Conservation (phyloP, 2,888 invertebrate species). For the Glaucopsyche alexis region DNA sequence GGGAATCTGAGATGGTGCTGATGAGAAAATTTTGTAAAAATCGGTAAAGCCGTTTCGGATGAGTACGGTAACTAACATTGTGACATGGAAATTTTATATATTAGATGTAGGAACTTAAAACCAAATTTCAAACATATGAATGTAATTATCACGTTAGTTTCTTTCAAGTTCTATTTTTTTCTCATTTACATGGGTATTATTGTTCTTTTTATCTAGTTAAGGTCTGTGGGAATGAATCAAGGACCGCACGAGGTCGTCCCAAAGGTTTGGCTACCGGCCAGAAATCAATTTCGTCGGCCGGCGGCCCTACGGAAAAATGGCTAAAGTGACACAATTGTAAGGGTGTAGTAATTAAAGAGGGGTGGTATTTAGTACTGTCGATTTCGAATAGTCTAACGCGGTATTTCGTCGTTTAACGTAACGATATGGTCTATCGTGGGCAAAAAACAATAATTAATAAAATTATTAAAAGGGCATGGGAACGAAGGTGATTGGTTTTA, state of each 20-base stretch:
- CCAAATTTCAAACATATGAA: too few species aligned
- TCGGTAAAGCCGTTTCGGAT: too few species aligned
- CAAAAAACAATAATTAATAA: too few species aligned
- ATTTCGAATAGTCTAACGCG: not conserved
- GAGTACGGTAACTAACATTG: too few species aligned
- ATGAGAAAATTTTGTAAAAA: slow-evolving; percentile 18
- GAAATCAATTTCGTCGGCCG: not conserved
- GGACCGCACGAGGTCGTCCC: not conserved
- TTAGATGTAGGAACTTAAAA: too few species aligned
- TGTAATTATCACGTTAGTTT: too few species aligned
- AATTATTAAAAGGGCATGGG: too few species aligned
- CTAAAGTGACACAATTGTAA: not conserved
- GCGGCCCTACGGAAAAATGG: not conserved
- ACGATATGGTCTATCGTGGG: too few species aligned
- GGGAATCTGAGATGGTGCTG: not conserved
- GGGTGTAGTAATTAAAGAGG: not conserved
- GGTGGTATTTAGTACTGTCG: not conserved
- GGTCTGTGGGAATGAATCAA: not conserved
- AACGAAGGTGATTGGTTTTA: too few species aligned
- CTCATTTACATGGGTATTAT: not conserved
- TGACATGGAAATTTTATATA: too few species aligned
- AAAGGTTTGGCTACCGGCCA: not conserved
- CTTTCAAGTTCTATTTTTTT: too few species aligned
- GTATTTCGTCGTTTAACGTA: too few species aligned
- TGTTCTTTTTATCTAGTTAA: not conserved